Percentiles rank a stretch among this genome's conserved stretches.
phyloP scores from a whole-genome alignment of 1,140 invertebrate species.

The Hylyphantes graminicola region DNA sequence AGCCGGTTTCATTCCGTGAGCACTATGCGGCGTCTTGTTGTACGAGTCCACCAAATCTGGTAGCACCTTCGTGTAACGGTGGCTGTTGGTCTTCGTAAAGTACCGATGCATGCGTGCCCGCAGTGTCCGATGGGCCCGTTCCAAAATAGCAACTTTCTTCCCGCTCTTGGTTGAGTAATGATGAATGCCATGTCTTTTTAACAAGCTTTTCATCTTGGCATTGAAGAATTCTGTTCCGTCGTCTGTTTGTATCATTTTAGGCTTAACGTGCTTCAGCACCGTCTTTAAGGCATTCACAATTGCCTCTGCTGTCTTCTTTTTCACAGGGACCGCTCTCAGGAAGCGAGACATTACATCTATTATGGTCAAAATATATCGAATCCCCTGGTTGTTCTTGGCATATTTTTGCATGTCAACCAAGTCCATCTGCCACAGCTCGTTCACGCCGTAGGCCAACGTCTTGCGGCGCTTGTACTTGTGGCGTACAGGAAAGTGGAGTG shows the following conservation, averaged over 20 bases:
- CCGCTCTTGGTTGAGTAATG: background rate
- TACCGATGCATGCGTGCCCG: background rate
- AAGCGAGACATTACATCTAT: background rate
- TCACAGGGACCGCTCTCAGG: background rate
- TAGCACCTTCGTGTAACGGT: background rate
- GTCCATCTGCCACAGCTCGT: background rate
- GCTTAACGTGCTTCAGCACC: background rate
- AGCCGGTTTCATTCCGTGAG: background rate
- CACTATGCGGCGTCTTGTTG: background rate
- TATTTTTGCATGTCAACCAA: background rate
- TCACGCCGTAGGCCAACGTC: background rate
- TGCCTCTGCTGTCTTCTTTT: background rate
- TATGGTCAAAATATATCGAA: background rate
- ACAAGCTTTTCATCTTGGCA: background rate
- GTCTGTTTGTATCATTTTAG: background rate
- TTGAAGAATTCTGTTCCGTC: background rate
- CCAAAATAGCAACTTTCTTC: background rate
- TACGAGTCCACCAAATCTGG: background rate
- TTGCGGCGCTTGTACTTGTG: background rate
- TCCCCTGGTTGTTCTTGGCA: background rate
- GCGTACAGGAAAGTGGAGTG: background rate
- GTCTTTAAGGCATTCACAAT: background rate
- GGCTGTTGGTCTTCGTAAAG: background rate
- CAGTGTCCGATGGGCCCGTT: background rate
- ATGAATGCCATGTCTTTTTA: background rate